phyloP scores from a whole-genome alignment of 2,888 invertebrate species.

The Drosophila limbata region DNA sequence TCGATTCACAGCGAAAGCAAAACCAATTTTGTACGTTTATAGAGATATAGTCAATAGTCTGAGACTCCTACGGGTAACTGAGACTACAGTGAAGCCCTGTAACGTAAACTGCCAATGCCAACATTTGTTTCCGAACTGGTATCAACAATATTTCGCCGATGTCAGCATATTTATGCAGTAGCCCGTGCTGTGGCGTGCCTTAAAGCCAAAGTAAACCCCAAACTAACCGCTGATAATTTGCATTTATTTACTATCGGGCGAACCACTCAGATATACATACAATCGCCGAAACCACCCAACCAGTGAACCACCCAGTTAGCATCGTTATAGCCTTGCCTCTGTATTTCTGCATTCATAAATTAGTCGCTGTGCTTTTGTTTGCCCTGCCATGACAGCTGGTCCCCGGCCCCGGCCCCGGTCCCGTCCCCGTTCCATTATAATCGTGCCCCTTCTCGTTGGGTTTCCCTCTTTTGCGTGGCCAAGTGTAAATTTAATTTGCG shows the following conservation, averaged over 20 bases:
- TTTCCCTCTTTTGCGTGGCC: slow-evolving; percentile 23
- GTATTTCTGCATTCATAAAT: slow-evolving; percentile 36
- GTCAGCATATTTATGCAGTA: slow-evolving; percentile 20
- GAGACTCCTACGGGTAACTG: background rate
- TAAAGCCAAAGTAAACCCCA: slow-evolving; percentile 9
- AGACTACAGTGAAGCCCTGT: background rate
- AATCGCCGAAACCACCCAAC: background rate
- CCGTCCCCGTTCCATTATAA: background rate
- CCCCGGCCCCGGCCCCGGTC: too few species aligned
- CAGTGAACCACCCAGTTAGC: slow-evolving; percentile 2
- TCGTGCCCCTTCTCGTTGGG: background rate
- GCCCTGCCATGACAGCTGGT: slow-evolving; percentile 29
- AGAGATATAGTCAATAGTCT: background rate
- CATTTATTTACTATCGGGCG: slow-evolving; percentile 21
- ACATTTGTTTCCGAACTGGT: background rate
- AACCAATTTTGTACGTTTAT: too few species aligned
- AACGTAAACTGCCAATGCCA: background rate
- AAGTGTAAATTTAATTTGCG: slow-evolving; percentile 53
- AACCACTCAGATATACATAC: slow-evolving; percentile 3
- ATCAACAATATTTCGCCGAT: slow-evolving; percentile 5
- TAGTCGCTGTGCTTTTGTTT: slow-evolving; percentile 41
- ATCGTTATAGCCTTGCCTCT: slow-evolving; percentile 9
- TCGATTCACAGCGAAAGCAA: background rate
- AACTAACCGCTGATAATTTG: slow-evolving; percentile 29
- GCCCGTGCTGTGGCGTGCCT: slow-evolving; percentile 6